Conservation (phyloP, 2,113 vertebrate species). For the Tamias sibiricus region DNA sequence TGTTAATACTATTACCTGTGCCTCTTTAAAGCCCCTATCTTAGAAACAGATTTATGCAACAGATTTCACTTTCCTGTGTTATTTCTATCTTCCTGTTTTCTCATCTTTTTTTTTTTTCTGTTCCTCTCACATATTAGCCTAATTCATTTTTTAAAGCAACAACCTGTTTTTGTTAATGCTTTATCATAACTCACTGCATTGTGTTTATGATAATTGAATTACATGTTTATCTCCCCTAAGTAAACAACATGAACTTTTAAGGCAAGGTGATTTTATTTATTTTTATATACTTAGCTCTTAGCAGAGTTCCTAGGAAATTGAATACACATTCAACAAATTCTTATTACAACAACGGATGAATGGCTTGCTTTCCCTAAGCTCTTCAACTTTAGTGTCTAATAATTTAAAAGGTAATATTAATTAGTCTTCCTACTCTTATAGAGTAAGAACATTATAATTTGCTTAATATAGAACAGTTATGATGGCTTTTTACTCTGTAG, state of each 20-base stretch:
- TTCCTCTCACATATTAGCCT: neutral
- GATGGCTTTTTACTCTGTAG: neutral
- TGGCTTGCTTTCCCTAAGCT: neutral
- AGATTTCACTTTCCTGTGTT: neutral
- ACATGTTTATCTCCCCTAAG: neutral
- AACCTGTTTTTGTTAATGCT: neutral
- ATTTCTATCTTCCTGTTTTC: neutral
- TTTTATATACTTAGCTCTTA: neutral
- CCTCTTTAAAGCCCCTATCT: neutral
- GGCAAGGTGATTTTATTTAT: neutral
- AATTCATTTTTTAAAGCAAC: neutral
- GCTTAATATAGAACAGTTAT: neutral
- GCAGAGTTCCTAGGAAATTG: neutral
- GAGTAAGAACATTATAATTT: neutral
- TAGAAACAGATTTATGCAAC: too few relatives aligned
- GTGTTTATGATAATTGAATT: neutral
- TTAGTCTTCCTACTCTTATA: neutral
- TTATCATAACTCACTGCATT: neutral
- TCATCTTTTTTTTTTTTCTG: neutral
- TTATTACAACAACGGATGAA: neutral
- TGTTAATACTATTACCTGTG: neutral
- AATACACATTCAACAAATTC: neutral
- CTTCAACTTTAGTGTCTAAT: neutral
- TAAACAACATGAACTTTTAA: neutral
- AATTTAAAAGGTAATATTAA: neutral